Evolutionary conservation across 2,113 vertebrate genomes (phyloP).

Genomic region (Siniperca knerii): DNA sequence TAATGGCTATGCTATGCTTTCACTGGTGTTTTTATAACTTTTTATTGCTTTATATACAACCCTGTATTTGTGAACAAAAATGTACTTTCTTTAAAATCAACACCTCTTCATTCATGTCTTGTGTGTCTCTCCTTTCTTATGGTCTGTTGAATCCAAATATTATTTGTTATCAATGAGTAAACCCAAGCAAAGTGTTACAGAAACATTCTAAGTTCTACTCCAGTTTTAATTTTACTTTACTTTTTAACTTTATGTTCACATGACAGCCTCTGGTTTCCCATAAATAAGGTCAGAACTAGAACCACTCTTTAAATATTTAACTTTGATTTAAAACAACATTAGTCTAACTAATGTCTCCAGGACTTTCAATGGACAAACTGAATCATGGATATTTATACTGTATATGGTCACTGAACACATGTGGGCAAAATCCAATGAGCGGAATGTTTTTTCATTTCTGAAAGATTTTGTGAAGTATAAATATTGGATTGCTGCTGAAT

Average conservation of each 20-base stretch:
- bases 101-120: background rate
- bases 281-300: background rate
- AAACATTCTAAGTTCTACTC: background rate
- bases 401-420: background rate
- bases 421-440: background rate
- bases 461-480: background rate
- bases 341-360: background rate
- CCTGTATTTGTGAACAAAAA: conserved; percentile 6
- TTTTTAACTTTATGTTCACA: background rate
- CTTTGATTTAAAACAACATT: background rate
- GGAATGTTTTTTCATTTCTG: background rate
- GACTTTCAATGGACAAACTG: conserved; percentile 1
- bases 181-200: no score
- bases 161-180: background rate
- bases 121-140: background rate
- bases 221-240: background rate
- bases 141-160: background rate
- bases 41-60: background rate
- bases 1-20: background rate
- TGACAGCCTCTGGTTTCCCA: background rate
- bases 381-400: background rate
- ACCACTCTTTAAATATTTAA: conserved; percentile 8
- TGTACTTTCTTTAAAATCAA: conserved; percentile 38
- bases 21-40: conserved; percentile 16
- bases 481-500: background rate